Evolutionary conservation across 2,113 vertebrate species (phyloP).

Genomic region (Gnathonemus longibarbis): DNA sequence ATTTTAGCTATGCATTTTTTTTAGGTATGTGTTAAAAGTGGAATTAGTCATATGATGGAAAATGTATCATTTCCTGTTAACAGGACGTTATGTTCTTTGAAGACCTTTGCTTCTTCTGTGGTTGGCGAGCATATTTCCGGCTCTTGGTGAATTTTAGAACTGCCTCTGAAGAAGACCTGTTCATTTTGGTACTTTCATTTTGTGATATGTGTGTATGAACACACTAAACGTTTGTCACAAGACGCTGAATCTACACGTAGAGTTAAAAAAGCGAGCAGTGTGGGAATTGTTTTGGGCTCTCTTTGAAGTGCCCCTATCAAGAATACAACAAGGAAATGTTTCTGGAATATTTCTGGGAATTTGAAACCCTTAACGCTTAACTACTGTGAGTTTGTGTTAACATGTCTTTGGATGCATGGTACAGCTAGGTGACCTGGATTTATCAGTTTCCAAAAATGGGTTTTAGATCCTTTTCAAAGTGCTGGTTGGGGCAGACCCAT

Average conservation of each 20-base stretch:
- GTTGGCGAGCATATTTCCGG: conserved; percentile 11
- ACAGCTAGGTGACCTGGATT: neutral
- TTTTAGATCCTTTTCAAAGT: neutral
- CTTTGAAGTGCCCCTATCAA: neutral
- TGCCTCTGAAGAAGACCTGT: neutral
- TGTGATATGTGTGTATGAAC: neutral
- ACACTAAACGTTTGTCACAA: neutral
- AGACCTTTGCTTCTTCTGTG: neutral
- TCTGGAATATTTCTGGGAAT: neutral
- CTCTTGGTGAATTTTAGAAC: neutral
- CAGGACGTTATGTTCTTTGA: neutral
- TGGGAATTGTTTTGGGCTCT: neutral
- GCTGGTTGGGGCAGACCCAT: neutral
- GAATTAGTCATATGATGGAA: neutral
- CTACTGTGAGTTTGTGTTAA: neutral
- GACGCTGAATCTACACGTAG: neutral
- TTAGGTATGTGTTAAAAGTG: neutral
- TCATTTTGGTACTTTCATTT: neutral
- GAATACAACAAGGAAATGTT: neutral
- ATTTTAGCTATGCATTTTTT: neutral
- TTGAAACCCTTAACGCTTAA: neutral
- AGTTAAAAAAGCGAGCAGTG: neutral
- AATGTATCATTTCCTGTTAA: neutral
- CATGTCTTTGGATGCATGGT: neutral
- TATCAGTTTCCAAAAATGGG: neutral